Base-by-base conservation (phyloP, 2,888 invertebrate genomes). In the Phyllotreta cruciferae region DNA sequence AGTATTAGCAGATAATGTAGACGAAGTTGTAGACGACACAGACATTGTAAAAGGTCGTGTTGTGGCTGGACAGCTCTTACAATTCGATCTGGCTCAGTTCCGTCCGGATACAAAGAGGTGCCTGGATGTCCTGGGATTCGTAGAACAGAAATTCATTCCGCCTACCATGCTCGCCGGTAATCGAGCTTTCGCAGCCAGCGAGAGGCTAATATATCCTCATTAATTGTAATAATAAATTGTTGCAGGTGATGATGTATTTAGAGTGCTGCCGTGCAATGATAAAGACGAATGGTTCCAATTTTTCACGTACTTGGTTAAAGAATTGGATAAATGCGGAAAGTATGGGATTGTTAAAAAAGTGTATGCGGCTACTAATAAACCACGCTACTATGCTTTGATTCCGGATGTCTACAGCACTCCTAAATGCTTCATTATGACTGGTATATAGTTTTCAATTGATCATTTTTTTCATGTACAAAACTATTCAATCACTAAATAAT, bases 291-390 rank as follows among this genome's bases (percentile, higher is more conserved):
- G 64, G 14, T 68, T 62, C 39, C 60, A 69, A 34, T 55, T 66
- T 38, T 67, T 70, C n/a, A 63, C 61, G 35, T 47, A 63, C 52
- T 57, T 73, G n/a, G 64, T 73, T 0, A 63, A 64, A 8, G 61
- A 60, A 37, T 55, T 71, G 35, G 38, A 63, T 6, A 52, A 66
- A 44, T 34, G 47, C 14, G 66, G 69, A 24, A 66, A 67, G 54
- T 73, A 70, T 56, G 66, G 63, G 6, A 56, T 73, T 35, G 66
- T 64, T 6, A 66, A 67, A 41, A 66, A 68, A 14, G 72, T 72
- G 4, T 68, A 70, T 47, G 62, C 66, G 35, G 62, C 63, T 6
- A 69, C 69, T 45, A 61, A 50, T 36, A 71, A 65, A 41, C 64
- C 70, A 6, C 67, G 66, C 50, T 72, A 64, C 58, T 68, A 66